phyloP scores from a whole-genome alignment of 2,113 vertebrate species.

The Rhinichthys klamathensis region DNA sequence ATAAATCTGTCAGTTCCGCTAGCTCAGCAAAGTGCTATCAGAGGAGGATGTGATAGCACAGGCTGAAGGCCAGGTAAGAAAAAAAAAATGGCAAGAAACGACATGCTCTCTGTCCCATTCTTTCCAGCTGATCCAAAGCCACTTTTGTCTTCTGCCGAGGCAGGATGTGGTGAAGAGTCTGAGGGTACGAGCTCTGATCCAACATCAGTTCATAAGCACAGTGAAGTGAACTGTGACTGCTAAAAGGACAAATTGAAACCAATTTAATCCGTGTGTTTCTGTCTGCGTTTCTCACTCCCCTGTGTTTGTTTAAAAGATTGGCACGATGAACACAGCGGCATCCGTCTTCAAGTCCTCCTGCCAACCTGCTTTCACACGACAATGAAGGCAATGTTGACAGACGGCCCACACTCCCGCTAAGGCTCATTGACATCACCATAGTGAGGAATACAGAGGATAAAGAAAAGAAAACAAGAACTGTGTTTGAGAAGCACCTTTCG shows the following conservation, averaged over 20 bases:
- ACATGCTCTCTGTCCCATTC: background rate
- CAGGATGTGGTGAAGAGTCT: constrained; percentile 23
- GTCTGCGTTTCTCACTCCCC: constrained; percentile 2
- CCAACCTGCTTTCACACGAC: constrained; percentile 5
- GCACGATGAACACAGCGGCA: background rate
- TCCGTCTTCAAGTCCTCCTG: constrained; percentile 26
- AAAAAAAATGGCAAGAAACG: background rate
- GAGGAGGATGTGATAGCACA: constrained; percentile 44
- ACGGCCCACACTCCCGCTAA: constrained; percentile 40
- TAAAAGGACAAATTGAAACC: constrained; percentile 12
- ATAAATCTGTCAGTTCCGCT: constrained; percentile 35
- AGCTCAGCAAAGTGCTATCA: constrained; percentile 34
- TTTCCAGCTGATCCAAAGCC: constrained; percentile 17
- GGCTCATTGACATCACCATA: constrained; percentile 48
- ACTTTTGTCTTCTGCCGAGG: background rate
- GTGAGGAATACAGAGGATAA: constrained; percentile 35
- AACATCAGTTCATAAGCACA: constrained; percentile 19
- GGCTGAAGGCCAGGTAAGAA: constrained; percentile 33
- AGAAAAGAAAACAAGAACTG: constrained; percentile 16
- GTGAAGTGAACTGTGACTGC: constrained; percentile 10
- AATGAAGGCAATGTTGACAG: constrained; percentile 51
- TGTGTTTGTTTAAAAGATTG: constrained; percentile 31
- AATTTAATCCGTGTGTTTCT: constrained; percentile 14
- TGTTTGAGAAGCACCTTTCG: constrained; percentile 31
- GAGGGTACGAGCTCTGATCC: constrained; percentile 32